Percentiles rank a stretch among this genome's conserved stretches.
Evolutionary conservation across 2,888 invertebrate genomes (phyloP).

Genomic region (Drosophila tripunctata): DNA sequence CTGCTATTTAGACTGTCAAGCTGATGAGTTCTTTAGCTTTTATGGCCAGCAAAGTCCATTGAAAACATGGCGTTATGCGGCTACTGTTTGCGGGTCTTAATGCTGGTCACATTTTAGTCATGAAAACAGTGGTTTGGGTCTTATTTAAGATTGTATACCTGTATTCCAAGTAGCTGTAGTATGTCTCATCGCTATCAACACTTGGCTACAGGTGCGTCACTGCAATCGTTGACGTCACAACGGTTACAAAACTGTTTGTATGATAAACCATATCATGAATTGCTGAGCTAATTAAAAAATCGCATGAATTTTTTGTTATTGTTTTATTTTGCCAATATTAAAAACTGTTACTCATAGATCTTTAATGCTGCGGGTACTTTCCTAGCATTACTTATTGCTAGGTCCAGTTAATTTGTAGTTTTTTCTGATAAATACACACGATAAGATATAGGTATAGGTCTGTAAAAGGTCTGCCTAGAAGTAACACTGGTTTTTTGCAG

Average conservation of each 20-base stretch:
- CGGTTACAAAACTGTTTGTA: slow-evolving; percentile 14
- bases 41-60: slow-evolving; percentile 5
- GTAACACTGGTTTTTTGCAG: too few relatives aligned
- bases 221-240: slow-evolving; percentile 56
- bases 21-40: slow-evolving; percentile 12
- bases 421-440: slow-evolving; percentile 5
- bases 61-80: background rate
- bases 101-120: slow-evolving; percentile 14
- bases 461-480: background rate
- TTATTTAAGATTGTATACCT: background rate
- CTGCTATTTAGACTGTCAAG: background rate
- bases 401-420: background rate
- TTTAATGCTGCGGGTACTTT: slow-evolving; percentile 17
- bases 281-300: background rate
- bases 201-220: slow-evolving; percentile 64
- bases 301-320: background rate
- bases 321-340: slow-evolving; percentile 9
- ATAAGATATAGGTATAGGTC: slow-evolving; percentile 29
- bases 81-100: slow-evolving; percentile 12
- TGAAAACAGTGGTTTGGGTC: background rate
- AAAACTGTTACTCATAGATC: slow-evolving; percentile 38
- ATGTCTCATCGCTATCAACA: slow-evolving; percentile 45
- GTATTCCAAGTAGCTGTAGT: background rate
- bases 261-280: slow-evolving; percentile 28
- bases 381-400: background rate